Percentiles rank a stretch among this genome's conserved stretches.
Evolutionary conservation across 2,888 invertebrate species (phyloP).

Genomic region (Bombylius discolor): DNA sequence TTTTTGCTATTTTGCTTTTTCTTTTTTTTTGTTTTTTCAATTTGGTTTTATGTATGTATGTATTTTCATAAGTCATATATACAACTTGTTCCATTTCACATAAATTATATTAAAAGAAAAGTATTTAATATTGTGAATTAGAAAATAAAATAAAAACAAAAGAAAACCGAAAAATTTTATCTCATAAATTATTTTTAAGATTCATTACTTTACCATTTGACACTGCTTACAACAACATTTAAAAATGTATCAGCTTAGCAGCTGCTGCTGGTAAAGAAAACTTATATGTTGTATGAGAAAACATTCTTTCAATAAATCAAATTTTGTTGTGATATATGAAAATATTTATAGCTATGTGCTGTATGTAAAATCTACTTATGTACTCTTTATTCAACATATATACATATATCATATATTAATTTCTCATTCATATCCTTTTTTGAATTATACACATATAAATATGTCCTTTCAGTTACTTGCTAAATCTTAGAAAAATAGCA

Average conservation of each 20-base stretch:
- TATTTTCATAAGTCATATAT: no score
- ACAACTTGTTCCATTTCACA: not conserved
- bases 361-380: no score
- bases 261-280: no score
- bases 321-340: not conserved
- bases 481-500: no score
- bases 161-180: not conserved
- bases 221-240: not conserved
- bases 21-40: no score
- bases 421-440: no score
- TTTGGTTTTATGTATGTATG: no score
- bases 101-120: not conserved
- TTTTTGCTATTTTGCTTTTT: no score
- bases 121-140: not conserved
- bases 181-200: slow-evolving; percentile 1
- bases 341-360: not conserved
- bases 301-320: not conserved
- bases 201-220: slow-evolving; percentile 5
- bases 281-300: not conserved
- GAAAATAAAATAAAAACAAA: not conserved
- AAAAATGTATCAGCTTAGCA: not conserved
- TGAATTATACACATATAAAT: no score
- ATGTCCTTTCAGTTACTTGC: no score
- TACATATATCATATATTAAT: no score
- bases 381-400: no score